Conservation (phyloP, 2,113 vertebrate genomes). For the Lanius ludovicianus region DNA sequence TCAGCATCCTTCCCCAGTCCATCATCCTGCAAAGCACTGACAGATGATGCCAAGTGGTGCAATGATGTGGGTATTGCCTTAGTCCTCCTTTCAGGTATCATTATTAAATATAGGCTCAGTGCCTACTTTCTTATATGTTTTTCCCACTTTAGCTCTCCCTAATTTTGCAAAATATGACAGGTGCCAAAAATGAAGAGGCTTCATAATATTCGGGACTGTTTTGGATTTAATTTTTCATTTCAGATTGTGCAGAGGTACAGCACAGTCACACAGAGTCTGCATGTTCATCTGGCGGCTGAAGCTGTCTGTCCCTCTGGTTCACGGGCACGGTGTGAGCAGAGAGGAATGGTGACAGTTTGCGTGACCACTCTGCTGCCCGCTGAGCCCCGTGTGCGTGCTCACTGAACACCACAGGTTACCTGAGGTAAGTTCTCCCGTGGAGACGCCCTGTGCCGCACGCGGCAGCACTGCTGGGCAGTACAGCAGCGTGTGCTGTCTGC, state of each 20-base stretch:
- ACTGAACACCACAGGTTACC: neutral
- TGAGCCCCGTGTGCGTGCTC: fast-evolving
- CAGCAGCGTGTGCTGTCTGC: neutral
- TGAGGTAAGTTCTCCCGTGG: neutral
- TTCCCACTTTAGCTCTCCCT: neutral
- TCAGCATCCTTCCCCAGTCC: neutral
- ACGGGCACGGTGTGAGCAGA: neutral
- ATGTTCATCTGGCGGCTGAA: neutral
- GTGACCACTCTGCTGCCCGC: fast-evolving
- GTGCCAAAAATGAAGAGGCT: neutral
- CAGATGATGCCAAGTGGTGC: neutral
- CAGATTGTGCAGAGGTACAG: neutral
- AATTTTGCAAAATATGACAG: neutral
- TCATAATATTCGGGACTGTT: neutral
- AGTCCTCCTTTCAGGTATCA: neutral
- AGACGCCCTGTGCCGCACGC: fast-evolving
- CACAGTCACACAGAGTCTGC: fast-evolving
- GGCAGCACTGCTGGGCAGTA: neutral
- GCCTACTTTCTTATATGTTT: neutral
- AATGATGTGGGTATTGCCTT: neutral
- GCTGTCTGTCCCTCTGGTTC: neutral
- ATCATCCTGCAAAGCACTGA: neutral
- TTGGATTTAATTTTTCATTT: neutral
- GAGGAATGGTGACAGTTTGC: neutral
- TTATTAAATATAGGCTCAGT: neutral